These are phyloP conservation scores for Tiliqua scincoides DNA, from an alignment of 2,113 vertebrate genomes.

Conservation along the genomic window DNA sequence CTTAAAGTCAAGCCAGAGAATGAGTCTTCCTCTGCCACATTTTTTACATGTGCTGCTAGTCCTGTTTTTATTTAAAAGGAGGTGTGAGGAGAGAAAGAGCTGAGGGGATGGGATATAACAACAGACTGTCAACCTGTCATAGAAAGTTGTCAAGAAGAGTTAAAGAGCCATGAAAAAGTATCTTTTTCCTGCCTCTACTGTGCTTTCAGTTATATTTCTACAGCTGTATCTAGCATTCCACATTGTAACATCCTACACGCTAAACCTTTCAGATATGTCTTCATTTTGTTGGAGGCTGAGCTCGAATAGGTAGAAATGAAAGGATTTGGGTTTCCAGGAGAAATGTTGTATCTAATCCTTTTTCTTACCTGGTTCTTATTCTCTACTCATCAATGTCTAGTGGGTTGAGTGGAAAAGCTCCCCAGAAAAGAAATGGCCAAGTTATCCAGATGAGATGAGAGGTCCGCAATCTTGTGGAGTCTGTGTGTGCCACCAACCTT, in stretches of 20 bases:
- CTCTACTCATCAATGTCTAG: no score
- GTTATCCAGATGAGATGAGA: no score
- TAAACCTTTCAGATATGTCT: slow-evolving; percentile 22
- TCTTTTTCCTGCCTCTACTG: background rate
- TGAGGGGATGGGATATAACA: slow-evolving; percentile 2
- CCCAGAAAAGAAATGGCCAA: background rate
- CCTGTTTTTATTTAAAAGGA: slow-evolving; percentile 6
- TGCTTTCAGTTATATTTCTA: slow-evolving; percentile 6
- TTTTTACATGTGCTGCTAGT: background rate
- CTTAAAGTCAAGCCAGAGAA: background rate
- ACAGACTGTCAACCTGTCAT: slow-evolving; percentile 10
- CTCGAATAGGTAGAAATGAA: background rate
- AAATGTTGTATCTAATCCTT: background rate
- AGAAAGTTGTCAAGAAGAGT: background rate
- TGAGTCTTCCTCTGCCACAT: background rate
- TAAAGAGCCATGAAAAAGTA: background rate
- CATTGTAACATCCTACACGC: background rate
- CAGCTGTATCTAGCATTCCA: background rate
- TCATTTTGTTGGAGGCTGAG: background rate
- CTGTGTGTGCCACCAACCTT: no score
- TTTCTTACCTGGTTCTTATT: background rate
- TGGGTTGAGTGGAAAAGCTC: background rate
- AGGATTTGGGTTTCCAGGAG: background rate
- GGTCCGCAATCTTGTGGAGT: no score
- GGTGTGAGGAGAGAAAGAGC: background rate